Evolutionary conservation across 1,140 invertebrate species (phyloP).

Genomic region (Zeugodacus cucurbitae): DNA sequence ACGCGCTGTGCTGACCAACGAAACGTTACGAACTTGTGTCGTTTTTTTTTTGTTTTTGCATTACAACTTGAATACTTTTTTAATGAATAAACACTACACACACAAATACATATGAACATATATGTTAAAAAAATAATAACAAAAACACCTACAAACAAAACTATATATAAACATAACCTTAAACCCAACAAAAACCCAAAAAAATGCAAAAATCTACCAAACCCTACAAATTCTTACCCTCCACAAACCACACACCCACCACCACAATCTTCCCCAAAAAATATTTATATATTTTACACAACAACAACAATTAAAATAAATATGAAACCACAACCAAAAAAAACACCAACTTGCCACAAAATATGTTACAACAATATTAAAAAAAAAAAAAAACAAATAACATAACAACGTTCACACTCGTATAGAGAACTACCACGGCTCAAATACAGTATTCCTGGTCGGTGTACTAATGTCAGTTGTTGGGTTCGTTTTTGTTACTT

Average conservation of each 20-base stretch:
- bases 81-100: not conserved
- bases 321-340: constrained; percentile 2
- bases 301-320: not conserved
- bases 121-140: not conserved
- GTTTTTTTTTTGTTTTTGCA: not conserved
- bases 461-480: constrained; percentile 97
- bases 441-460: constrained; percentile 95
- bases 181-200: not conserved
- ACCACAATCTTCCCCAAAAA: not conserved
- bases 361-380: too few relatives aligned
- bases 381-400: too few relatives aligned
- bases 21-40: not conserved
- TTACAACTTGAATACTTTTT: not conserved
- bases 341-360: constrained; percentile 27
- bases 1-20: not conserved
- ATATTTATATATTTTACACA: not conserved
- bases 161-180: not conserved
- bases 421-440: constrained; percentile 91
- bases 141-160: not conserved
- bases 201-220: not conserved
- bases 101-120: not conserved
- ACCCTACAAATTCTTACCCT: not conserved
- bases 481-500: constrained; percentile 97
- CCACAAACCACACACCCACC: not conserved
- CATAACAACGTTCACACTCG: constrained; percentile 55